Conservation (phyloP, 1,140 invertebrate species). For the Planococcus citri region DNA sequence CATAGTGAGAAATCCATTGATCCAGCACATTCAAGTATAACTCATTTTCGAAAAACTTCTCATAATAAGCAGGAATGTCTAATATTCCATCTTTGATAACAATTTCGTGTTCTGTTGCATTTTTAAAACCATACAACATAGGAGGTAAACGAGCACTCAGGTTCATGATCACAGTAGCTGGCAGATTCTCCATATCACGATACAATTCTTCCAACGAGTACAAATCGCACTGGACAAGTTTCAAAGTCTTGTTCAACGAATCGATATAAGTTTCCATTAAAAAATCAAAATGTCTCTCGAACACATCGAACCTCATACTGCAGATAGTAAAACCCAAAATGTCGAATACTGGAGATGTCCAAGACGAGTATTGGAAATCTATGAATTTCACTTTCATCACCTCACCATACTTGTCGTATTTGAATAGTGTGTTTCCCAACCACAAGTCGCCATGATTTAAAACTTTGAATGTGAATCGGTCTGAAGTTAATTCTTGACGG, state of each 20-base stretch:
- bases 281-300: slow-evolving; percentile 5
- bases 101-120: neutral
- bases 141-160: neutral
- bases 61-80: neutral
- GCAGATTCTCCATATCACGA: neutral
- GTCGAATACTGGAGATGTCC: neutral
- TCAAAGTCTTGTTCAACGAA: neutral
- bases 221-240: neutral
- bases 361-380: neutral
- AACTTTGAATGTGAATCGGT: slow-evolving; percentile 41
- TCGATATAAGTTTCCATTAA: neutral
- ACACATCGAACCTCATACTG: neutral
- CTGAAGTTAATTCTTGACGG: neutral
- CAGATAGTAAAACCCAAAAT: neutral
- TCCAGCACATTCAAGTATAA: neutral
- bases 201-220: neutral
- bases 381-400: slow-evolving; percentile 38
- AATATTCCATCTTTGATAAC: neutral
- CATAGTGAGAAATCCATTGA: neutral
- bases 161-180: neutral
- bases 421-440: too few relatives aligned
- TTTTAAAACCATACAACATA: neutral
- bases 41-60: neutral
- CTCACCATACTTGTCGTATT: slow-evolving; percentile 35
- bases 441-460: slow-evolving; percentile 62